Evolutionary conservation across 2,797 vertebrate species (phyloP).

Genomic region (Silurus lanzhouensis): DNA sequence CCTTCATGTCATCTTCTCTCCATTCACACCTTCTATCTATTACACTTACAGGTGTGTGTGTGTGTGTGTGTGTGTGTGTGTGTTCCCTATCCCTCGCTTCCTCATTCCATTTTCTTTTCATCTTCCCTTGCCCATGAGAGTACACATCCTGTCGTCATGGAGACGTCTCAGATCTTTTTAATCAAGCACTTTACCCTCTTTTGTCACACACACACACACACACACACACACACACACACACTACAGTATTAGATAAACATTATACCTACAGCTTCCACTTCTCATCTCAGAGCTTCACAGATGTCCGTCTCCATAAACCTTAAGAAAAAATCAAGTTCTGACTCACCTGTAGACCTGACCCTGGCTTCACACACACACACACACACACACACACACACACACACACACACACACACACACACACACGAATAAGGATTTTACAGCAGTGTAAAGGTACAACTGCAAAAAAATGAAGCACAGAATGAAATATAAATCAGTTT

Average conservation of each 20-base stretch:
- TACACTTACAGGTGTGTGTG: neutral
- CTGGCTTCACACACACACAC: constrained; percentile 2
- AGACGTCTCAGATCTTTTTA: constrained; percentile 23
- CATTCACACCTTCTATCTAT: neutral
- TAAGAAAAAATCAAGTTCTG: neutral
- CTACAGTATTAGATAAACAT: no score
- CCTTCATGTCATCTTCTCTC: neutral
- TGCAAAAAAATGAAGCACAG: neutral
- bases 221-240: no score
- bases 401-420: neutral
- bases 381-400: neutral
- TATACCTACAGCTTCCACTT: neutral
- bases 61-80: no score
- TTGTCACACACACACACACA: neutral
- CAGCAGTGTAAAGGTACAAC: neutral
- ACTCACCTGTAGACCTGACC: no score
- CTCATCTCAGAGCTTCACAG: neutral
- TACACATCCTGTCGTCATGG: constrained; percentile 25
- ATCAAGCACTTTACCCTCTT: constrained; percentile 12
- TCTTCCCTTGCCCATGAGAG: constrained; percentile 16
- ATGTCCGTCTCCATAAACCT: neutral
- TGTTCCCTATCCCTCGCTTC: neutral
- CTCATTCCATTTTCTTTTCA: constrained; percentile 27
- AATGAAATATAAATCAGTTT: neutral
- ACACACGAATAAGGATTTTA: neutral